A percentile compares a stretch with the other conserved stretches of the same genome.
Evolutionary conservation across 2,113 vertebrate species (phyloP).

Genomic region (Leptobrachium leishanense): DNA sequence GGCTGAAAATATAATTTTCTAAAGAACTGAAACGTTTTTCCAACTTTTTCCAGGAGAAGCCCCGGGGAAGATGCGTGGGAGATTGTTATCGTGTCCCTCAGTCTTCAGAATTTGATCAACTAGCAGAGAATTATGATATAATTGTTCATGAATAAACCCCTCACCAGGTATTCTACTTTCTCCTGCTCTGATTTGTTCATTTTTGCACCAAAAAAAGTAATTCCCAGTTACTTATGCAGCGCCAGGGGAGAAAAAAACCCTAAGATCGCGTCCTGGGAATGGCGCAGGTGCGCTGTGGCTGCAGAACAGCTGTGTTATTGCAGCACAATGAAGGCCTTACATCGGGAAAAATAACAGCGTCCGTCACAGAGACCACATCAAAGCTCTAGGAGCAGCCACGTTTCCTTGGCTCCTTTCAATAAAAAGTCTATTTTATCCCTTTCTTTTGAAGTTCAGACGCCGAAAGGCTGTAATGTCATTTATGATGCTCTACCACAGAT

Average conservation of each 20-base stretch:
- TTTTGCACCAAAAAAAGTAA: background rate
- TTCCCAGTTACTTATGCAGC: background rate
- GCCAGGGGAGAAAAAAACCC: background rate
- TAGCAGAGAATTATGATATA: no score
- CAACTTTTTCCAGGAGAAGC: no score
- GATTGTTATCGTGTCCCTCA: no score
- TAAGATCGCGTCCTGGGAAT: background rate
- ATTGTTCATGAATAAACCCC: no score
- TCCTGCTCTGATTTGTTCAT: background rate
- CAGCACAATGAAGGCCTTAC: conserved; percentile 43
- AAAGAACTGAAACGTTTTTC: no score
- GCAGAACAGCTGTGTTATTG: conserved; percentile 40
- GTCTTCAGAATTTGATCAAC: no score
- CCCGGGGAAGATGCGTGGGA: no score
- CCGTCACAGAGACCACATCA: conserved; percentile 34
- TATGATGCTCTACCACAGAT: conserved; percentile 8
- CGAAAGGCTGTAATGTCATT: conserved; percentile 32
- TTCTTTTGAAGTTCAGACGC: conserved; percentile 37
- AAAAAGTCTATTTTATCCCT: conserved; percentile 31
- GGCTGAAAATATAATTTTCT: no score
- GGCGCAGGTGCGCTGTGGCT: conserved; percentile 30
- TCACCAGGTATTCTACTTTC: background rate
- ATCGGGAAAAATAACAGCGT: conserved; percentile 12
- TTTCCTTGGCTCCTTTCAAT: conserved; percentile 23
- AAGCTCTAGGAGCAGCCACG: conserved; percentile 34